phyloP scores from a whole-genome alignment of 2,888 invertebrate genomes.

The Iphiclides podalirius region DNA sequence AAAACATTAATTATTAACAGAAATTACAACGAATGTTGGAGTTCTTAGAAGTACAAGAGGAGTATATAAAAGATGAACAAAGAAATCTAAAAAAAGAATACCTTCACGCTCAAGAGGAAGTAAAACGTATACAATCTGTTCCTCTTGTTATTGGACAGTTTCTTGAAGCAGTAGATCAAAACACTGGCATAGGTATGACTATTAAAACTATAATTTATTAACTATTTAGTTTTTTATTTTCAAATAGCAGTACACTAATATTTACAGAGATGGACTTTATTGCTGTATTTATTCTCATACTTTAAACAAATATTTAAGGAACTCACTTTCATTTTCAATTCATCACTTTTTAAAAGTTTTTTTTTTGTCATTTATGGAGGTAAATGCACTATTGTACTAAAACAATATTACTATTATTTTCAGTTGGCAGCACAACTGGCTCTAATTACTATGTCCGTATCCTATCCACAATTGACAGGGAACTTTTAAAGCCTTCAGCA shows the following conservation, averaged over 20 bases:
- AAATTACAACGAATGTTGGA: conserved; percentile 97
- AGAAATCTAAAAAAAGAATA: conserved; percentile 99
- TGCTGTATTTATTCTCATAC: too few relatives aligned
- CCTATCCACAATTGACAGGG: conserved; percentile 98
- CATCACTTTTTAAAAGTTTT: too few relatives aligned
- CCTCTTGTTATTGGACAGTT: conserved; percentile 99
- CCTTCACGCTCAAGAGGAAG: conserved; percentile 98
- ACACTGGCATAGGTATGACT: conserved; percentile 91
- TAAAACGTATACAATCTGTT: conserved; percentile 99
- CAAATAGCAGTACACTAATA: not conserved
- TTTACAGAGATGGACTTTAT: too few relatives aligned
- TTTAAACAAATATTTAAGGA: too few relatives aligned
- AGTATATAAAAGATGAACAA: conserved; percentile 99
- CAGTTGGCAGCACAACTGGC: conserved; percentile 98
- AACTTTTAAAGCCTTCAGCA: conserved; percentile 97
- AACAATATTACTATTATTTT: conserved; percentile 27
- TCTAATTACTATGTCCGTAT: conserved; percentile 99
- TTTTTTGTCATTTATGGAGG: too few relatives aligned
- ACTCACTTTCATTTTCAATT: too few relatives aligned
- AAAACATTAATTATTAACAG: too few relatives aligned
- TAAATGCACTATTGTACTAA: too few relatives aligned
- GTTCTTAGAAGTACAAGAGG: conserved; percentile 98
- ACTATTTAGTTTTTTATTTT: too few relatives aligned
- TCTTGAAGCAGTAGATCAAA: conserved; percentile 99
- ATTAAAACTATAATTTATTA: not conserved